Evolutionary conservation across 2,888 invertebrate genomes (phyloP), one percentile per base, ranked within the genome.

Genomic region (Operophtera brumata): DNA sequence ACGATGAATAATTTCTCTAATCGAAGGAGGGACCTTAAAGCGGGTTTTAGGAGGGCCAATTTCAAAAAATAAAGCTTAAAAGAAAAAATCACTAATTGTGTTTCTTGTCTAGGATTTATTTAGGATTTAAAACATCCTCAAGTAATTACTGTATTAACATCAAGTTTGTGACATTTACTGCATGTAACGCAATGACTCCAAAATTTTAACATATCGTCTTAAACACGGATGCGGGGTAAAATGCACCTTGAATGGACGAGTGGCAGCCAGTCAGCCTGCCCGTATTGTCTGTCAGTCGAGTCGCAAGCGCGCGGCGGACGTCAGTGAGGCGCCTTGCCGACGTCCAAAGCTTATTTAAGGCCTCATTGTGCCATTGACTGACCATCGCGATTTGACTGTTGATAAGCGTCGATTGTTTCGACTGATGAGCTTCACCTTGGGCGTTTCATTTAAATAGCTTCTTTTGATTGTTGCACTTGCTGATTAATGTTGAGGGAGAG

Each of bases 271-370:
- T 89, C 89, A 87, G 73, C 54, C 55, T 54, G 57, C 67, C 59
- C 41, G 82, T 78, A 89, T 89, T 89, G 88, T 89, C 78, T 77
- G 86, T 89, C 89, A 88, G 74, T 89, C 84, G 59, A 61, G 58
- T 61, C 65, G 66, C 67, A 71, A 69, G 74, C 74, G 71, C 71
- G 70, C 70, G 69, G 66, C 63, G 59, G 73, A 77, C 83, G 84
- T 85, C 51, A 64, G 76, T 75, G 76, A 82, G 89, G 88, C 87
- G 87, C 87, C 87, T 80, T 70, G 67, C 78, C 74, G 86, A 87
- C 86, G 77, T 80, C 82, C 72, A 54, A 68, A 75, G 74, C 84
- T 89, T 86, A 89, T 89, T 89, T 89, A 89, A 75, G 72, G 84
- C 82, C 78, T 87, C 86, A 89, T 89, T 89, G 89, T 89, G 78